Evolutionary conservation across 2,888 invertebrate genomes (phyloP), one percentile per base, ranked within the genome.

Genomic region (Dolichopus griseipennis): DNA sequence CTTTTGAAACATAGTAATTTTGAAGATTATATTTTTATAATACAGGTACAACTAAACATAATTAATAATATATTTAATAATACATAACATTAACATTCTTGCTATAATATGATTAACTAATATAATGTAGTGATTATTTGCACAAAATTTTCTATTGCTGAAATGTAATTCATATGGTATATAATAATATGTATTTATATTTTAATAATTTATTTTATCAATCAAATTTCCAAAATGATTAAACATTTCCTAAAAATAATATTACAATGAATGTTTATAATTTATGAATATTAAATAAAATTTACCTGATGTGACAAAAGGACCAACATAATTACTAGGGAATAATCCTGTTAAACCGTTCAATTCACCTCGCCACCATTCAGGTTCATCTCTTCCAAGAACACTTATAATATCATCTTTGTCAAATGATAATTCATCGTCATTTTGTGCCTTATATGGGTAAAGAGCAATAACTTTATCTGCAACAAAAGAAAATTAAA

Each of bases 351-450:
- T 90, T 74, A 89, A 86, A 2, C 95, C 95, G 73, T 93, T 92
- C 62, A 93, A 84, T 83, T 96, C 95, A 67, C 97, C 97, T 79
- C 92, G 90, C 97, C 97, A 97, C 97, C 97, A 97, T 67, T 95
- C 92, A n/a, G 92, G 91, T 77, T 97, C 97, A 75, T 95, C 95
- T 68, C 95, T 88, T 66, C 92, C 92, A 4, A 96, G 86, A 64
- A 95, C 91, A 15, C 90, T 90, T 67, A 95, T 94, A 66, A 94
- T 91, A 76, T 95, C 95, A 73, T 94, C 95, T 78, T 95, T 93
- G 69, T 91, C 89, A 79, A 98, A 94, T 72, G 90, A 92, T 69
- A 98, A 83, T 79, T 99, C 98, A 80, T 99, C 98, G 15, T 92
- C 91, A 78, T 97, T 96, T 80, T 94, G 91, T 65, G 97, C 96